phyloP scores from a whole-genome alignment of 1,140 invertebrate genomes.

The Macrosteles quadrilineatus region DNA sequence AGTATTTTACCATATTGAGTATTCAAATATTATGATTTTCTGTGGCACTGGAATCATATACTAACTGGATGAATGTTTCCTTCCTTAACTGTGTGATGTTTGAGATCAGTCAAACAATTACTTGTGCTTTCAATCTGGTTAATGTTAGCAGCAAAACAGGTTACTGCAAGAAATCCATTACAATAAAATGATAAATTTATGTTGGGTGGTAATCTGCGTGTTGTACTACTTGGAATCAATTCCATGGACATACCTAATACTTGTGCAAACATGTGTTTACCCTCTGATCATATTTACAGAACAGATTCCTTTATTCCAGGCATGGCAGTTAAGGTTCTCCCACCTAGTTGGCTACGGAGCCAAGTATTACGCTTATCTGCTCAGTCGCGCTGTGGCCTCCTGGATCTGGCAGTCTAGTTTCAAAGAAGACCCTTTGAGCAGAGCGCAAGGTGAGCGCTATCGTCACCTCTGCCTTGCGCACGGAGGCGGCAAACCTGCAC shows the following conservation, averaged over 20 bases:
- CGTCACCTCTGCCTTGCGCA: constrained; percentile 75
- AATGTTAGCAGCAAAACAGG: no score
- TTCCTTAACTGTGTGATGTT: no score
- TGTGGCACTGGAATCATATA: no score
- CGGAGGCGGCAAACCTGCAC: constrained; percentile 85
- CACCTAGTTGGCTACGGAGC: constrained; percentile 97
- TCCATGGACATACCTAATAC: no score
- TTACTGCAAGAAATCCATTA: no score
- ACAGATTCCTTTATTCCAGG: constrained; percentile 62
- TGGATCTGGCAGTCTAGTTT: constrained; percentile 94
- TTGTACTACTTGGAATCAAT: constrained; percentile 1
- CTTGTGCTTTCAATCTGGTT: no score
- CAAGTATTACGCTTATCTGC: constrained; percentile 97
- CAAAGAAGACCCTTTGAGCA: constrained; percentile 76
- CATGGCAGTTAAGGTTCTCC: constrained; percentile 95
- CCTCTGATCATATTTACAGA: constrained; percentile 34
- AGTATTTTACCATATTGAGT: no score
- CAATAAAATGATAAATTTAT: neutral
- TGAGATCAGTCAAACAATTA: no score
- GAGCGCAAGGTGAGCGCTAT: constrained; percentile 74
- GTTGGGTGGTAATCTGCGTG: neutral
- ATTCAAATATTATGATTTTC: no score
- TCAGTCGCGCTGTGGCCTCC: constrained; percentile 90
- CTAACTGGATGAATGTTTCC: no score
- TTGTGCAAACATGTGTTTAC: no score